These are phyloP conservation scores for Lycophotia porphyrea DNA, from an alignment of 2,888 invertebrate genomes.

Conservation along the genomic window DNA sequence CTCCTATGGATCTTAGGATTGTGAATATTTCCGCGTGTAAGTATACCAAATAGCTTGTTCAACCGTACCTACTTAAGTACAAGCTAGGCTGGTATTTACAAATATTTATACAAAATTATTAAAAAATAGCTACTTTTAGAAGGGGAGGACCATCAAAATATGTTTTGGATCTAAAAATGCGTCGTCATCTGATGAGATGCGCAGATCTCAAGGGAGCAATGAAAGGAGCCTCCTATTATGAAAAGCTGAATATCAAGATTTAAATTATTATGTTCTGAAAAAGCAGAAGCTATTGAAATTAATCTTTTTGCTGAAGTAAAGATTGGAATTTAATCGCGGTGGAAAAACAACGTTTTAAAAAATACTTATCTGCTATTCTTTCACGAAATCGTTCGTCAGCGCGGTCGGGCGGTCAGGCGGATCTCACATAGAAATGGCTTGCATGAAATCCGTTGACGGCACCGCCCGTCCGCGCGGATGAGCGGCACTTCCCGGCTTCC, in stretches of 20 bases:
- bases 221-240: conserved; percentile 43
- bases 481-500: too few relatives aligned
- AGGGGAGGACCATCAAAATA: conserved; percentile 72
- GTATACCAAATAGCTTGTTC: too few relatives aligned
- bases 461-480: too few relatives aligned
- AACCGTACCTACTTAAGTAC: too few relatives aligned
- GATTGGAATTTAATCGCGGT: conserved; percentile 17
- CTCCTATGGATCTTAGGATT: too few relatives aligned
- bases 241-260: conserved; percentile 49
- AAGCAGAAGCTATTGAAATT: conserved; percentile 26
- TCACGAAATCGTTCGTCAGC: background rate
- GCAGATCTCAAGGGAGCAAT: conserved; percentile 14
- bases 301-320: conserved; percentile 24
- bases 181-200: conserved; percentile 69
- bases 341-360: conserved; percentile 17
- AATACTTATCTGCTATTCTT: background rate
- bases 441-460: background rate
- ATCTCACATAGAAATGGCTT: background rate
- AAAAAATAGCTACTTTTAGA: conserved; percentile 29
- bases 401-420: background rate
- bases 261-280: conserved; percentile 57
- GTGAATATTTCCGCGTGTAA: too few relatives aligned
- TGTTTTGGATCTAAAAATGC: conserved; percentile 73
- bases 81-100: too few relatives aligned
- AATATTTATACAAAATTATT: too few relatives aligned